A percentile compares a stretch with the other conserved stretches of the same genome.
Evolutionary conservation across 1,140 invertebrate genomes (phyloP).

Genomic region (Drosophila nannoptera): DNA sequence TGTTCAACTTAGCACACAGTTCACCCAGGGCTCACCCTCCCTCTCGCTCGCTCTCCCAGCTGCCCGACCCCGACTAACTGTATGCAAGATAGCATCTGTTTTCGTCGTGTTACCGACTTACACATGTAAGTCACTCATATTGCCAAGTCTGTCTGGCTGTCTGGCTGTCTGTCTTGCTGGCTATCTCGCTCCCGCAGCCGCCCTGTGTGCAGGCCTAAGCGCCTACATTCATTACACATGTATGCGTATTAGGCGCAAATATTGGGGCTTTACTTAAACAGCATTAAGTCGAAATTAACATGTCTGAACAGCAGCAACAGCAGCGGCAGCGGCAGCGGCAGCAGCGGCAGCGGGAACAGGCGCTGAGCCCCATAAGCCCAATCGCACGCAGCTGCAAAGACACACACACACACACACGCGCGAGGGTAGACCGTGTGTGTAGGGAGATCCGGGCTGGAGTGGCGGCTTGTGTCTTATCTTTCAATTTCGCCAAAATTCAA

Average conservation of each 20-base stretch:
- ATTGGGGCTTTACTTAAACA: conserved; percentile 76
- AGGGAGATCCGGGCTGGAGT: neutral
- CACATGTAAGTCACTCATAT: conserved; percentile 76
- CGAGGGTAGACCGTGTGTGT: neutral
- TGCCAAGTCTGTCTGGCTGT: conserved; percentile 30
- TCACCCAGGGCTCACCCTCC: neutral
- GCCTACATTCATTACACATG: conserved; percentile 74
- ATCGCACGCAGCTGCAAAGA: neutral
- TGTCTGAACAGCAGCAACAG: conserved; percentile 55
- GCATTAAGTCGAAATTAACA: conserved; percentile 77
- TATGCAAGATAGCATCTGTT: conserved; percentile 76
- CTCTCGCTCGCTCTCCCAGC: too few relatives aligned
- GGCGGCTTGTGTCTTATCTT: conserved; percentile 29
- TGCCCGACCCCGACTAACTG: conserved; percentile 49
- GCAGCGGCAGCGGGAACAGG: too few relatives aligned
- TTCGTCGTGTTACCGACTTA: conserved; percentile 76
- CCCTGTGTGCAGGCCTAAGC: conserved; percentile 49
- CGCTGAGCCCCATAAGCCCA: conserved; percentile 23
- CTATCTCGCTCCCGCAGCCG: neutral
- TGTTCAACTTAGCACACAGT: neutral
- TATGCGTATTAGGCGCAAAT: conserved; percentile 76
- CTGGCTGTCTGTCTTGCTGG: conserved; percentile 5
- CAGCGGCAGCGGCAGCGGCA: too few relatives aligned
- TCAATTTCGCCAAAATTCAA: conserved; percentile 51
- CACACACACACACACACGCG: neutral